Evolutionary conservation across 2,888 invertebrate genomes (phyloP).

Genomic region (Lasioglossum morio): DNA sequence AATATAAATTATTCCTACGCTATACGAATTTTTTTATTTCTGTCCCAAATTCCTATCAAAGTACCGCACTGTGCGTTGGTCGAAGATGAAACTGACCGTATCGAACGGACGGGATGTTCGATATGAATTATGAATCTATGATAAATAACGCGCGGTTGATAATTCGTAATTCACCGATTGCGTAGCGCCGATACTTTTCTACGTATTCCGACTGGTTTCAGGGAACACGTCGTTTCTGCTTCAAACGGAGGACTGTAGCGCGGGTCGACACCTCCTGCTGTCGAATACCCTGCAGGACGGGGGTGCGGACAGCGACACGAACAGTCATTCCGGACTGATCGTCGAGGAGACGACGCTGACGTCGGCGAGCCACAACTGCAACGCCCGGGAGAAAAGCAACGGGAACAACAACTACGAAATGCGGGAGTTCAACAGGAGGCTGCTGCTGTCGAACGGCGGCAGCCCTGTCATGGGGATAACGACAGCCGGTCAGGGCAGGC

Average conservation of each 20-base stretch:
- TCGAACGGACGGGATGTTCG: no score
- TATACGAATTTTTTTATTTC: no score
- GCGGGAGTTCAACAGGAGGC: constrained; percentile 88
- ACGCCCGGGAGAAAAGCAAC: constrained; percentile 87
- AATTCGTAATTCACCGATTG: background rate
- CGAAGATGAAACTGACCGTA: no score
- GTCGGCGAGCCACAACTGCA: constrained; percentile 78
- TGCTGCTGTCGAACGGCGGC: constrained; percentile 80
- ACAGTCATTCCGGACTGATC: constrained; percentile 87
- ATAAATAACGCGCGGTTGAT: background rate
- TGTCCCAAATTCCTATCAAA: no score
- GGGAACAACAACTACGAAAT: constrained; percentile 93
- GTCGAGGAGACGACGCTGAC: constrained; percentile 85
- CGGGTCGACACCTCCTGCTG: constrained; percentile 81
- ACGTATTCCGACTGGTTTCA: constrained; percentile 56
- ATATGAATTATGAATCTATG: no score
- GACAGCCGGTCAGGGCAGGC: constrained; percentile 84
- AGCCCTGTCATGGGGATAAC: constrained; percentile 85
- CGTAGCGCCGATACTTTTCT: constrained; percentile 1
- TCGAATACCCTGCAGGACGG: constrained; percentile 82
- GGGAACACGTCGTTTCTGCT: constrained; percentile 80
- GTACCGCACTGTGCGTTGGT: no score
- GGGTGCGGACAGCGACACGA: constrained; percentile 87
- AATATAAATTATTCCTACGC: no score
- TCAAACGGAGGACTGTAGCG: constrained; percentile 84